Evolutionary conservation across 2,113 vertebrate species (phyloP), one percentile per base, ranked within the genome.

Genomic region (Corythornis madagascariensis): DNA sequence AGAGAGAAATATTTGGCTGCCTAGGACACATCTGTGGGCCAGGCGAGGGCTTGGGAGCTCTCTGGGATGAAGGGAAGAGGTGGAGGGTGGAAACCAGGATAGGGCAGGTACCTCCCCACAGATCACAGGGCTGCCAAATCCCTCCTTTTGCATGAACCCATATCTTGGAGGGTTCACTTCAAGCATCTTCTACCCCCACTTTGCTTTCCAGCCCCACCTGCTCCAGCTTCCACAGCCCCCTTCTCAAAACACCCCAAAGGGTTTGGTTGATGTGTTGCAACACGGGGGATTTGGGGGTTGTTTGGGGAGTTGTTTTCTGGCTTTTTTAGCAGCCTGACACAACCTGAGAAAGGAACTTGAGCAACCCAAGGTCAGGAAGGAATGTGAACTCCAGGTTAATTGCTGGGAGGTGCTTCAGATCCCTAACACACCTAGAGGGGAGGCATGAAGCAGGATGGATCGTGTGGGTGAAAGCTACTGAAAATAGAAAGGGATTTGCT

Each of bases 131-230:
- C 25, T 53, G 96, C 93, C 97, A 96, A 82, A 33, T 2, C 45
- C 81, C 72, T 86, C 88, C 79, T 84, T 74, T 69, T 13, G 6
- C 38, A 53, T 75, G 80, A 55, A 88, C 96, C 93, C 2, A 43
- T 29, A 64, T 96, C 95, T 74, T 86, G 1, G n/a, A 5, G 7
- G 38, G 64, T 67, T 79, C 95, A 71, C n/a, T 22, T 60, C 86
- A 95, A 95, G 79, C 85, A 76, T 82, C 96, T 83, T 31, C 86
- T 48, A n/a, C 73, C n/a, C 33, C 47, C 5, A 24, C 60, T 52
- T 9, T 13, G 53, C 70, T 67, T 95, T 65, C 94, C 88, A 26
- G n/a, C 50, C 96, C 86, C 95, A 97, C 78, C 96, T 97, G 95
- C 92, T 70, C 83, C 60, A 35, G 67, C 17, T 82, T 47, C 48